Evolutionary conservation across 1,140 invertebrate genomes (phyloP), one percentile per base, ranked within the genome.

Genomic region (Heliconius himera): DNA sequence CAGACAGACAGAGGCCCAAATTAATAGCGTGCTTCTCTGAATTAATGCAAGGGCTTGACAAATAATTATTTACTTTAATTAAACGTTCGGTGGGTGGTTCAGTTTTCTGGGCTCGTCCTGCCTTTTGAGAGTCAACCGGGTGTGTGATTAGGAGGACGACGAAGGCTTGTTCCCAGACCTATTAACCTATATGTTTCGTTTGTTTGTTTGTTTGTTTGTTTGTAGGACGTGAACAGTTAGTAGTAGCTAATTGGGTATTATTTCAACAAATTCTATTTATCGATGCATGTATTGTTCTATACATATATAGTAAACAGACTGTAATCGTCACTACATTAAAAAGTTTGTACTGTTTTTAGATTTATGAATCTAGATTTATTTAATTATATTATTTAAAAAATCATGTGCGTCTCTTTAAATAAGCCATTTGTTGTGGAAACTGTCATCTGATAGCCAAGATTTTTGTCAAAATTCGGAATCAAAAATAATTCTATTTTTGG

Each of bases 11-110:
- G 77, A 36, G 79, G 56, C 78, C 77, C 77, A 78, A 84, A 85
- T 85, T 84, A 86, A 85, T 84, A 81, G 79, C 76, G 70, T 71
- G 84, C 84, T 85, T 84, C 80, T 82, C 74, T 77, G 78, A 84
- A 83, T 81, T 81, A 87, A 84, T 82, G 81, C 81, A 82, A 78
- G 78, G 79, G 73, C 82, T 88, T 70, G 70, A 80, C 66, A 79
- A 87, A 89, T 87, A 88, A 89, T 91, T 89, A 89, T 90, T 88
- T 87, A 84, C 84, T 83, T 85, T 92, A 92, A 92, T 92, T 92
- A 92, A 89, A 85, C 81, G 78, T 84, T 85, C 81, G 81, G 73
- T 78, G 75, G 81, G 77, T 73, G 78, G 81, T 81, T 78, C 79
- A 85, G 82, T 85, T 89, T 88, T 86, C 81, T 85, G 75, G 81